A percentile compares a stretch with the other conserved stretches of the same genome.
These are phyloP conservation scores for Amiota mariae DNA, from an alignment of 2,888 invertebrate species.

Conservation along the genomic window DNA sequence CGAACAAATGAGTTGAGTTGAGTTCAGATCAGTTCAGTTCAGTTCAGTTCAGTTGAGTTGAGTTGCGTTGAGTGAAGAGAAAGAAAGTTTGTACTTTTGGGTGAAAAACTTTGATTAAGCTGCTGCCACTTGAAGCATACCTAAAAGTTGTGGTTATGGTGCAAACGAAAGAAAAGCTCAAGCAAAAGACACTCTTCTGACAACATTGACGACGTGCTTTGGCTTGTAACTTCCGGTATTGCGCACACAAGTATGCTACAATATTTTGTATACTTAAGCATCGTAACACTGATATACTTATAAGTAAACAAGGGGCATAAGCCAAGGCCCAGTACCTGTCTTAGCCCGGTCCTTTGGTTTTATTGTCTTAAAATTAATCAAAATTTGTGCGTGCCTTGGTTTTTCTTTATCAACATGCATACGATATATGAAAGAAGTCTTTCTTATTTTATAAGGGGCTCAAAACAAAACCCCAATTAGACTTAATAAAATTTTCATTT, in stretches of 20 bases:
- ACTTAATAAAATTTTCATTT: constrained; percentile 52
- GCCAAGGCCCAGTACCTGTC: not conserved
- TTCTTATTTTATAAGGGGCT: constrained; percentile 44
- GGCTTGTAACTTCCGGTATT: constrained; percentile 28
- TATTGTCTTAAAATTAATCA: constrained; percentile 67
- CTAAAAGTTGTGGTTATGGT: constrained; percentile 7
- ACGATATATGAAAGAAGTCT: not conserved
- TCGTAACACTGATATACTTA: not conserved
- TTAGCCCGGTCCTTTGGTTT: not conserved
- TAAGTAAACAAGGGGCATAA: not conserved
- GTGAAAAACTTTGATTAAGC: constrained; percentile 60
- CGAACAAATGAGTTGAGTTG: constrained; percentile 29
- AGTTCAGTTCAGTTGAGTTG: not conserved
- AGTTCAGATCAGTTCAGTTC: too few relatives aligned
- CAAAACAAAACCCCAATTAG: constrained; percentile 12
- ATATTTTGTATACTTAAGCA: not conserved
- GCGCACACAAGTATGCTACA: constrained; percentile 20
- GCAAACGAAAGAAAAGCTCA: constrained; percentile 32
- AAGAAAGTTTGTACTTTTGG: constrained; percentile 23
- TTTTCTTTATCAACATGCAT: not conserved
- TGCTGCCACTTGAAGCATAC: constrained; percentile 40
- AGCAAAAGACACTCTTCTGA: constrained; percentile 3
- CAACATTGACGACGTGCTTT: constrained; percentile 50
- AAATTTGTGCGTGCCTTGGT: constrained; percentile 47
- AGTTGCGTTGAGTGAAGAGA: not conserved